Percentiles rank a stretch among this genome's conserved stretches.
phyloP scores from a whole-genome alignment of 2,888 invertebrate species.

The Steinernema hermaphroditum region DNA sequence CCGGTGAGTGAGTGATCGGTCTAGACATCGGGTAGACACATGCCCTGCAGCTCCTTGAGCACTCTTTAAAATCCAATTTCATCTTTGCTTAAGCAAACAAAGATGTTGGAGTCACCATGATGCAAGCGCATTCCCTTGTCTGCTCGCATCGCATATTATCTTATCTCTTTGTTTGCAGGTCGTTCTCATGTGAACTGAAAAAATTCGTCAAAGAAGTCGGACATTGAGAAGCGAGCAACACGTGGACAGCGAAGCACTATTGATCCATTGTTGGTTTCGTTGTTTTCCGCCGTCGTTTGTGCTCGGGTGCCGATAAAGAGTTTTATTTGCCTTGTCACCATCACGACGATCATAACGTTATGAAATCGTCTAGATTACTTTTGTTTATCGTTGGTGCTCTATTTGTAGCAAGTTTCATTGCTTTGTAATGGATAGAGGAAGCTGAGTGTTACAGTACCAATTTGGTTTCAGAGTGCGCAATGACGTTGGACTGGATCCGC shows the following conservation, averaged over 20 bases:
- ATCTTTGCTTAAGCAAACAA: too few relatives aligned
- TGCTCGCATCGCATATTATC: background rate
- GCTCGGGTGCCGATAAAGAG: too few relatives aligned
- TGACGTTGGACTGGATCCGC: conserved; percentile 73
- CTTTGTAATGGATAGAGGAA: too few relatives aligned
- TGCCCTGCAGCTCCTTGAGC: too few relatives aligned
- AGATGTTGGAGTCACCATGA: background rate
- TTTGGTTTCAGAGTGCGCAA: too few relatives aligned
- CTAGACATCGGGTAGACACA: too few relatives aligned
- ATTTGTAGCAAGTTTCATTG: too few relatives aligned
- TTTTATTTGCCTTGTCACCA: background rate
- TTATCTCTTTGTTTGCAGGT: conserved; percentile 38
- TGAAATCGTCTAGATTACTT: background rate
- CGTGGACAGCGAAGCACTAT: background rate
- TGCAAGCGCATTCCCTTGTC: background rate
- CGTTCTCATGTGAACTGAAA: conserved; percentile 39
- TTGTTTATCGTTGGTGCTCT: too few relatives aligned
- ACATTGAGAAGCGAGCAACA: background rate
- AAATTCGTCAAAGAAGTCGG: background rate
- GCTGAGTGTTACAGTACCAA: too few relatives aligned
- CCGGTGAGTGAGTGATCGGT: too few relatives aligned
- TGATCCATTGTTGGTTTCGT: conserved; percentile 3
- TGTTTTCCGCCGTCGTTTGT: background rate
- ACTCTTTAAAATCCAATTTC: too few relatives aligned
- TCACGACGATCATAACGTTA: background rate